Conservation (phyloP, 2,888 invertebrate species). For the Acronicta leporina region DNA sequence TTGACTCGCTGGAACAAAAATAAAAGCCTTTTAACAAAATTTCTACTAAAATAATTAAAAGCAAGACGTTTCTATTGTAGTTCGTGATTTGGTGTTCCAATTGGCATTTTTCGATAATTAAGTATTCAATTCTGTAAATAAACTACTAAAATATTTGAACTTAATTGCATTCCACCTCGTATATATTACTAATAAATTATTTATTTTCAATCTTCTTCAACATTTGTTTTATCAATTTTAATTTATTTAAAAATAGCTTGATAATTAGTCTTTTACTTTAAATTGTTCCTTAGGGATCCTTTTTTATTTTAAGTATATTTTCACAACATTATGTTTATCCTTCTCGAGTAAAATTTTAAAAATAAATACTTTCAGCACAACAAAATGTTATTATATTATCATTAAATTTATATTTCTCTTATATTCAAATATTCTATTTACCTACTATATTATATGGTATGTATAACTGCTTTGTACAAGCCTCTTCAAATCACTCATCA, state of each 20-base stretch:
- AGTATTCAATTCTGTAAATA: conserved; percentile 44
- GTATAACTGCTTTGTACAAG: conserved; percentile 84
- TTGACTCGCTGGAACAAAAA: conserved; percentile 29
- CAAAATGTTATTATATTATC: not conserved
- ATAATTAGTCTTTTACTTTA: too few relatives aligned
- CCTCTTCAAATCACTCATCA: conserved; percentile 65
- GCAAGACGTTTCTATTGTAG: conserved; percentile 58
- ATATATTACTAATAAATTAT: conserved; percentile 11
- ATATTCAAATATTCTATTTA: conserved; percentile 12
- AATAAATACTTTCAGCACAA: too few relatives aligned
- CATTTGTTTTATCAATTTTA: not conserved
- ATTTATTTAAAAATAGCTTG: too few relatives aligned
- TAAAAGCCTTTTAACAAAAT: conserved; percentile 40
- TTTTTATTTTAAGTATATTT: too few relatives aligned
- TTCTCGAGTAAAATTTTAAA: too few relatives aligned
- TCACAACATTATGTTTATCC: too few relatives aligned
- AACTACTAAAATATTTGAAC: conserved; percentile 25
- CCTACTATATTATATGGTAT: conserved; percentile 60
- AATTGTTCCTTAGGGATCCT: too few relatives aligned
- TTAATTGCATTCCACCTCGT: conserved; percentile 21
- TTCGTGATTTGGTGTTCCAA: conserved; percentile 57
- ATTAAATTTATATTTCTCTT: conserved; percentile 17
- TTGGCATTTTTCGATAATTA: conserved; percentile 52
- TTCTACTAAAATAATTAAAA: conserved; percentile 31
- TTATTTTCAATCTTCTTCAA: too few relatives aligned